These are phyloP conservation scores for Agriopis aurantiaria DNA, from an alignment of 2,888 invertebrate genomes.

Conservation along the genomic window DNA sequence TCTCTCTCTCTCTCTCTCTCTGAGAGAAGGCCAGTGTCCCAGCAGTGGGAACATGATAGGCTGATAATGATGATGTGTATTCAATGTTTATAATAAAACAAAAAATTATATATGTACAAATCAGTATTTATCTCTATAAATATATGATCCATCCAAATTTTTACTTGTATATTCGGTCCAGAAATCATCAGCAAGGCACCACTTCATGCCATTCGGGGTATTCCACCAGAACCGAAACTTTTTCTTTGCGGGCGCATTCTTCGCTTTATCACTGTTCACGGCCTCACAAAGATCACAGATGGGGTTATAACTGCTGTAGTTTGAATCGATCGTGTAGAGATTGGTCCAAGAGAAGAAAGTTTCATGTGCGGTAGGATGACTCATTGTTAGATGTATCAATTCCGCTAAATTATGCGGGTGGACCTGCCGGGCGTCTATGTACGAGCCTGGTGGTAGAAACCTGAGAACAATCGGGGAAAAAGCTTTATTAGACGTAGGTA, in stretches of 20 bases:
- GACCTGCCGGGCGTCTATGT: slow-evolving; percentile 62
- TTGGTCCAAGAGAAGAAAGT: slow-evolving; percentile 68
- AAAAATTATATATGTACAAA: not conserved
- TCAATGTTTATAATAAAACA: no score
- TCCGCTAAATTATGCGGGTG: slow-evolving; percentile 66
- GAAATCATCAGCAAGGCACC: slow-evolving; percentile 56
- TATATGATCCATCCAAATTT: slow-evolving; percentile 47
- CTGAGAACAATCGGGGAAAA: slow-evolving; percentile 46
- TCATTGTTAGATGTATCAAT: slow-evolving; percentile 56
- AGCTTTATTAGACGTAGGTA: not conserved
- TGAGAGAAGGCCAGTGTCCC: no score
- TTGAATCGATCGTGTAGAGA: slow-evolving; percentile 56
- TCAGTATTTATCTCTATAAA: slow-evolving; percentile 16
- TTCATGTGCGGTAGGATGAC: slow-evolving; percentile 51
- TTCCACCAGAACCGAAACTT: slow-evolving; percentile 70
- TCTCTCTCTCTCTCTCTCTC: no score
- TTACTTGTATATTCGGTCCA: slow-evolving; percentile 54
- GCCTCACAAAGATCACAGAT: slow-evolving; percentile 64
- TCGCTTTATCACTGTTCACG: slow-evolving; percentile 49
- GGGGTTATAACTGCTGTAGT: slow-evolving; percentile 49
- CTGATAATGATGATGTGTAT: no score
- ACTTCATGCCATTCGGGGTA: slow-evolving; percentile 57
- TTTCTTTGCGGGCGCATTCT: slow-evolving; percentile 46
- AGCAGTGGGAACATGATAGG: no score
- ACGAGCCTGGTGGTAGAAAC: slow-evolving; percentile 68